Evolutionary conservation across 2,888 invertebrate species (phyloP), one percentile per base, ranked within the genome.

Genomic region (Leptogaster cylindrica): DNA sequence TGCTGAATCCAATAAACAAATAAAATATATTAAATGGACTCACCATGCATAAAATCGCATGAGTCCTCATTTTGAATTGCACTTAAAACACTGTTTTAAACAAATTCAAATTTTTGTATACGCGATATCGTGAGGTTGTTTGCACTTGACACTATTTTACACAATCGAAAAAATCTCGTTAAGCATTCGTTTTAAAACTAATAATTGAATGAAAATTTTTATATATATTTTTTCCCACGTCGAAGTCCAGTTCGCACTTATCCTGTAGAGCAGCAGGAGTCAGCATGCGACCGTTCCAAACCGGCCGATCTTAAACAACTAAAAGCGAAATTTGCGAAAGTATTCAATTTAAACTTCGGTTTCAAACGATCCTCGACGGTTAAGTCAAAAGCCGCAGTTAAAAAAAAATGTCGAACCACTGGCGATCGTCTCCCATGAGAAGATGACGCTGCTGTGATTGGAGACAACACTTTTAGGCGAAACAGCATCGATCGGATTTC

Each of bases 291-390:
- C 77, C 79, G 78, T 80, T 79, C 77, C 78, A 78, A 79, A 75
- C 73, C 76, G 78, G 79, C 77, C 78, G 79, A 78, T 79, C 78
- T 79, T 76, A 76, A 79, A 77, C 78, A 80, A 80, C 79, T 80
- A 80, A 79, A 80, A 80, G 79, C 75, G 80, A 78, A 77, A 76
- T 76, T 76, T 73, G 74, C 73, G 67, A 75, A 78, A 76, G 79
- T 79, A 78, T 76, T 78, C 77, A 78, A 79, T 80, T 80, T 80
- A 80, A 80, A 79, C 51, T 16, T 64, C 33, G 16, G n/a, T 18
- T 20, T 18, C 63, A 25, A 28, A 18, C 8, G 20, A 51, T 65
- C 51, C 39, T 65, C 51, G 18, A 28, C 28, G 18, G 61, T 18
- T 18, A 41, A 27, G 25, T 25, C 39, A 39, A 58, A n/a, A 41